phyloP scores from a whole-genome alignment of 2,888 invertebrate species.

The Amphipyra berbera region DNA sequence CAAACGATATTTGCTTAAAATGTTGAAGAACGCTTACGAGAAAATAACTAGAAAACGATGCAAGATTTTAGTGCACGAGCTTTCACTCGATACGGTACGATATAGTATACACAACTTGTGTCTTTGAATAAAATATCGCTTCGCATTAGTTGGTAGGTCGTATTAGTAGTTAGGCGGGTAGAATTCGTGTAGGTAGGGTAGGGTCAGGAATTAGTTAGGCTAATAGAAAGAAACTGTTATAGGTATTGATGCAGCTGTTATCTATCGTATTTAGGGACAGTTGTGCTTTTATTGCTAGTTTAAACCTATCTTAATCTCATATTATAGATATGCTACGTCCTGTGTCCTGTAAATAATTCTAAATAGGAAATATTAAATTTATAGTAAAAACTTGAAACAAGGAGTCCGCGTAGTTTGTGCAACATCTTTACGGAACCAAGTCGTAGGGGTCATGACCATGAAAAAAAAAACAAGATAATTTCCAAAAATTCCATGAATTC shows the following conservation, averaged over 20 bases:
- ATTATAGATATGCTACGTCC: no score
- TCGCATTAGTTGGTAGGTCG: conserved; percentile 38
- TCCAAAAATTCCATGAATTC: no score
- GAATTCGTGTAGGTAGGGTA: conserved; percentile 23
- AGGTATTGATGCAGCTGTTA: neutral
- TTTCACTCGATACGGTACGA: conserved; percentile 84
- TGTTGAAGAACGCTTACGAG: conserved; percentile 75
- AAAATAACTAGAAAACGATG: conserved; percentile 79
- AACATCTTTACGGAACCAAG: no score
- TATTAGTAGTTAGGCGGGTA: conserved; percentile 19
- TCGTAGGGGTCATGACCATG: no score
- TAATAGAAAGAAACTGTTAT: neutral
- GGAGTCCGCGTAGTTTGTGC: no score
- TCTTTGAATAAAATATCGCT: conserved; percentile 25
- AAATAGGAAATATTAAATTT: no score
- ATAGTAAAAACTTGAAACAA: no score
- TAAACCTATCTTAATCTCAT: no score
- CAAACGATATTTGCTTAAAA: conserved; percentile 73
- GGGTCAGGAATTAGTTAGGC: neutral
- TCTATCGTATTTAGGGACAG: conserved; percentile 3
- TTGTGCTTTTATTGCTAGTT: neutral
- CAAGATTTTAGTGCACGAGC: conserved; percentile 73
- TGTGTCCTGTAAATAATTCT: no score
- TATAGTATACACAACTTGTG: conserved; percentile 38
- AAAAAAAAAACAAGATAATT: no score